phyloP scores from a whole-genome alignment of 2,888 invertebrate species.

The Amiota minor region DNA sequence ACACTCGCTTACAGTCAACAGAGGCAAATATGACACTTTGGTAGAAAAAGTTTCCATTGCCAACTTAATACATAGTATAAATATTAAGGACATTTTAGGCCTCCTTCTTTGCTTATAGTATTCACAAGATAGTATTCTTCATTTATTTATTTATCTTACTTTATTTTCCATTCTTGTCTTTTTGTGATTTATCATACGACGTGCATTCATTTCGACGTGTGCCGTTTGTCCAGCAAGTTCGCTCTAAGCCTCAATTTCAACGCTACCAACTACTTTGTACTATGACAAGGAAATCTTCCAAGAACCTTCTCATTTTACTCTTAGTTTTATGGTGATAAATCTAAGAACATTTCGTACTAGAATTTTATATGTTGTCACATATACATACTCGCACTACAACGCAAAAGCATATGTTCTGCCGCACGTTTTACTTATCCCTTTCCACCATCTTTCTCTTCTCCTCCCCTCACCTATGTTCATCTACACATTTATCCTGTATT shows the following conservation, averaged over 20 bases:
- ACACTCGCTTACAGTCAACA: constrained; percentile 15
- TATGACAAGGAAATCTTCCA: not conserved
- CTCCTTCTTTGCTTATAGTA: not conserved
- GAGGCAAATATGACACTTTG: constrained; percentile 23
- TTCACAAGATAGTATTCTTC: not conserved
- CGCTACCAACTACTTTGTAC: too few species aligned
- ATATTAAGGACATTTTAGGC: not conserved
- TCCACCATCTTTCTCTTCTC: not conserved
- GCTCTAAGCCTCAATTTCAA: too few species aligned
- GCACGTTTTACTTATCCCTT: not conserved
- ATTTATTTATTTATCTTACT: not conserved
- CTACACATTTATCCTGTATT: not conserved
- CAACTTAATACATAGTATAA: not conserved
- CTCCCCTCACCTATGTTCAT: not conserved
- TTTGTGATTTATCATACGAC: constrained; percentile 25
- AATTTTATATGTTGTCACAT: constrained; percentile 29
- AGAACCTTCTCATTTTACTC: not conserved
- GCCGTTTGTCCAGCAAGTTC: not conserved
- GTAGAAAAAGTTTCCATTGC: not conserved
- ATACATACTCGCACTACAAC: too few species aligned
- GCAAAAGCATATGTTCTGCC: not conserved
- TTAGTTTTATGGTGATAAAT: constrained; percentile 19
- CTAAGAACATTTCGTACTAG: constrained; percentile 24
- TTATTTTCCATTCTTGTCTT: constrained; percentile 28
- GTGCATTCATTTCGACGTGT: not conserved